These are phyloP conservation scores for Leptobrachium leishanense DNA, from an alignment of 2,113 vertebrate species.

Conservation along the genomic window DNA sequence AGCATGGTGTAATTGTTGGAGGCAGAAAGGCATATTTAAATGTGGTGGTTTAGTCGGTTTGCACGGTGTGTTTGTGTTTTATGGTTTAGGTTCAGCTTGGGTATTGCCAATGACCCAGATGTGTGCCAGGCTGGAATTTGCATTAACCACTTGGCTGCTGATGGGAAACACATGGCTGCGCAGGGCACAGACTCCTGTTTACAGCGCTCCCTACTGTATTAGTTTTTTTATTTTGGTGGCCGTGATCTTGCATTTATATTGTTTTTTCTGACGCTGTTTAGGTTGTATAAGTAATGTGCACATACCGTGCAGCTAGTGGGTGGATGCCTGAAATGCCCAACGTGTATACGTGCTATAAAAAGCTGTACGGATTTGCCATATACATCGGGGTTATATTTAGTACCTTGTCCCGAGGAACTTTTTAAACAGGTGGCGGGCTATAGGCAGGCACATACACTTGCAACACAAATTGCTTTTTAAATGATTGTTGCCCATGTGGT, in stretches of 20 bases:
- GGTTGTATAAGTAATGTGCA: slow-evolving; percentile 6
- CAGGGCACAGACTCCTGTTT: too few species aligned
- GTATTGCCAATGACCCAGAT: background rate
- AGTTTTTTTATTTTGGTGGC: too few species aligned
- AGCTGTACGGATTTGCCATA: slow-evolving; percentile 25
- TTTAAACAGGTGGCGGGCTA: slow-evolving; percentile 28
- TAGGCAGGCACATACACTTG: slow-evolving; percentile 16
- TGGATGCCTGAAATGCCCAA: background rate
- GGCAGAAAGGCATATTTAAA: too few species aligned
- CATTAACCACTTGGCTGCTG: slow-evolving; percentile 7
- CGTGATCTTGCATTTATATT: too few species aligned
- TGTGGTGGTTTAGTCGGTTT: too few species aligned
- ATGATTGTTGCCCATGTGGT: too few species aligned
- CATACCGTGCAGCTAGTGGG: background rate
- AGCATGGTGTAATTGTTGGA: too few species aligned
- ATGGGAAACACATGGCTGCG: background rate
- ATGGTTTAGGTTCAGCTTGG: background rate
- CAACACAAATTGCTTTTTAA: too few species aligned
- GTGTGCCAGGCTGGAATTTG: background rate
- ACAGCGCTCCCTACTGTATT: too few species aligned
- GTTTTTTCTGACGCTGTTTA: background rate
- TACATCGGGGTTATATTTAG: slow-evolving; percentile 3
- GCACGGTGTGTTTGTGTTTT: background rate
- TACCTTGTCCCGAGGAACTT: slow-evolving; percentile 10
- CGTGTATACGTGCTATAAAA: slow-evolving; percentile 17